Base-by-base conservation (phyloP, 2,113 vertebrate species). In the Cepphus grylle region DNA sequence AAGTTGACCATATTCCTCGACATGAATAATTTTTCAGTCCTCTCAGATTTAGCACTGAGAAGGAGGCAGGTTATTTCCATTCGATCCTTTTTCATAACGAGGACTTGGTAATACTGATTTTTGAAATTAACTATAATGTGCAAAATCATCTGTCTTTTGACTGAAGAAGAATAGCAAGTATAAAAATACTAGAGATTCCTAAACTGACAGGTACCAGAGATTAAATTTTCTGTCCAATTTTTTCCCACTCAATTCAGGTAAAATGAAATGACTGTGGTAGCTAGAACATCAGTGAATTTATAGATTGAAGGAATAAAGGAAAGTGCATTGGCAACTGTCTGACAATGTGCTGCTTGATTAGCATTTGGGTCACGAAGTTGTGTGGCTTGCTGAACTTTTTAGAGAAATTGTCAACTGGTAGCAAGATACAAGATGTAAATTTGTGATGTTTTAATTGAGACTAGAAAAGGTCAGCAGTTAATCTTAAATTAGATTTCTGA, bases 391-490 rank as follows among this genome's bases (percentile, higher is more conserved):
- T 5, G 34, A 96, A 81, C 67, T 50, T 90, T 77, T 69, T 74
- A 47, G 63, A 90, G 69, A 59, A 95, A 56, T 52, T 83, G 69
- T 86, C 88, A 90, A 56, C n/a, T 42, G 47, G 38, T 67, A 86
- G 42, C 79, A 95, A 74, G 56, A 34, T 8, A 50, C 81, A 87
- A 65, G 40, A 62, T 81, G 43, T 49, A 95, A 86, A 89, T 87
- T 91, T 27, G 19, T 69, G 25, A 15, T 76, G 38, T 87, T 94
- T 96, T 85, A 94, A 81, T 45, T 72, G 45, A 74, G 70, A 87
- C 40, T 76, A 66, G 91, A n/a, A 94, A 91, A 97, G 83, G 40
- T 82, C 73, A 94, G 25, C 59, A 79, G 66, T 84, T 90, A 83
- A 93, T 88, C 74, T 72, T 83, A 88, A 81, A 74, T 92, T 62